Base-by-base conservation (phyloP, 1,140 invertebrate genomes). In the Neodiprion lecontei region DNA sequence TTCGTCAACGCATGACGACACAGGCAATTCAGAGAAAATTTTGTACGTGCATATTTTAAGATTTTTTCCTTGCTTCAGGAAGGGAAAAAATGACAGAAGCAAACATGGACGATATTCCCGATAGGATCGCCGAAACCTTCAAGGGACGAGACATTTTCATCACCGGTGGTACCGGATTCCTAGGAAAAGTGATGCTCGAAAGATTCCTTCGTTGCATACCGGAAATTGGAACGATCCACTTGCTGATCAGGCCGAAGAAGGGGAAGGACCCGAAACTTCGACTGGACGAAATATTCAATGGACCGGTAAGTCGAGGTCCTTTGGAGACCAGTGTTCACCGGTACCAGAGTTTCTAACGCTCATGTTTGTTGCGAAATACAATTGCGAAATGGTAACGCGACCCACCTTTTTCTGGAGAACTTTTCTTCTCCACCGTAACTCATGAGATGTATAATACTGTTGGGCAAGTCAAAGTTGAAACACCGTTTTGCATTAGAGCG, bases 201-300 rank as follows among this genome's bases (percentile, higher is more conserved):
- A 95, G 94, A 82, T 85, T 95, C 61, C 84, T 94, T 11, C 85
- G 93, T 61, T 91, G 89, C 72, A 89, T 93, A 78, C 92, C 93
- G 1, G 91, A 92, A 47, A 86, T 97, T 1, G 90, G 89, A 40
- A 92, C 91, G 72, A 92, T 98, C 61, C 95, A 95, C 82, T 81
- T 97, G 40, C 87, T 97, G 3, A 91, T 97, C 72, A 89, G 96
- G 69, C 85, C 91, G 1, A 97, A 97, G 87, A 94, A 94, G 82
- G 94, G 93, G 8, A 94, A 94, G 82, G 91, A 92, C 72, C 92
- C 94, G 0, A 90, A 91, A 78, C 90, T 92, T 73, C 90, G 95
- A 71, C 81, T 95, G 11, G 90, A 93, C 48, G 93, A 95, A 72
- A 91, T 95, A 65, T 91, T 95, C 67, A 90, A 90, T 79, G 92